Conservation (phyloP, 2,888 invertebrate species). For the Hermaeophaga mercurialis region DNA sequence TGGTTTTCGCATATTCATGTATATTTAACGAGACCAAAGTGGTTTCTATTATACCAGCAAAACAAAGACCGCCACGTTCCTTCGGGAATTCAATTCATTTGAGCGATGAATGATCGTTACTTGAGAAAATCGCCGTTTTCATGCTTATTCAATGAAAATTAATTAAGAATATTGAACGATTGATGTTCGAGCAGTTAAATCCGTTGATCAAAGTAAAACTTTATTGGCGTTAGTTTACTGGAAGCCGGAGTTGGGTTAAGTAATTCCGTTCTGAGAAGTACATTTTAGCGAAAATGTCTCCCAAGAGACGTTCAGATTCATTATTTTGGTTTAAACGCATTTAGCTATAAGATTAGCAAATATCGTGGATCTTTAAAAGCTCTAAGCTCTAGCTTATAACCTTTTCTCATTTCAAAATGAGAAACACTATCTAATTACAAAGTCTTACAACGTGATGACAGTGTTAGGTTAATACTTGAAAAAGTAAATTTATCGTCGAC, state of each 20-base stretch:
- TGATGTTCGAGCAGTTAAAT: conserved; percentile 1
- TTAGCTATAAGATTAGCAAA: too few species aligned
- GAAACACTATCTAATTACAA: too few species aligned
- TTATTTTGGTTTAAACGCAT: too few species aligned
- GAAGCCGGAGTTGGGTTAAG: background rate
- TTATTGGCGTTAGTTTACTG: background rate
- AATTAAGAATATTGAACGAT: conserved; percentile 5
- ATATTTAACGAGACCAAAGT: conserved; percentile 8
- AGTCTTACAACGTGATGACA: too few species aligned
- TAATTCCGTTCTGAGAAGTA: background rate
- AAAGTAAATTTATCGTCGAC: too few species aligned
- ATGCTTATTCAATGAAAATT: conserved; percentile 2
- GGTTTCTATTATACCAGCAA: conserved; percentile 3
- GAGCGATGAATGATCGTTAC: background rate
- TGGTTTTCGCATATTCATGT: background rate
- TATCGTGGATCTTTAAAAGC: too few species aligned
- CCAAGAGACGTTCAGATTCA: too few species aligned
- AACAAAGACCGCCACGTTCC: conserved; percentile 2
- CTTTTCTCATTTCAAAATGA: too few species aligned
- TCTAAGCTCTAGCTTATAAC: too few species aligned
- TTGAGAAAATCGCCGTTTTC: conserved; percentile 2
- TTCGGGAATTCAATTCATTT: background rate
- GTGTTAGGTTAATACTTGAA: too few species aligned
- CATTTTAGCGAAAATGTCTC: too few species aligned
- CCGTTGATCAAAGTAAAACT: background rate